These are phyloP conservation scores for Aspidiotus rigidus DNA, from an alignment of 2,888 invertebrate genomes.

Conservation along the genomic window DNA sequence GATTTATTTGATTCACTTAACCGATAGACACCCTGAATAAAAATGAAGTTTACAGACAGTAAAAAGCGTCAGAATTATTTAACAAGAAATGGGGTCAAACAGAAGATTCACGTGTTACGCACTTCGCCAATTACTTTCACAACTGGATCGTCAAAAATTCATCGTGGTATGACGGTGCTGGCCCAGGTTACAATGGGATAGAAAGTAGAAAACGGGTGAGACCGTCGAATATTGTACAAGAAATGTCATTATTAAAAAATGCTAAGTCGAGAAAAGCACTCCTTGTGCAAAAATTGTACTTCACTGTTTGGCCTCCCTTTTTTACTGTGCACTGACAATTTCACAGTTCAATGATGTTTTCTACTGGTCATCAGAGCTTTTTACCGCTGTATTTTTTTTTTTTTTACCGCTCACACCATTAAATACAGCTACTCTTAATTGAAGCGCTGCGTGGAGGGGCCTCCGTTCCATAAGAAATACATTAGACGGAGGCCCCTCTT, in stretches of 20 bases:
- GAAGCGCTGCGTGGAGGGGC: too few species aligned
- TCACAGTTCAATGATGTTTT: background rate
- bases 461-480: too few species aligned
- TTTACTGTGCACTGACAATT: background rate
- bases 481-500: too few species aligned
- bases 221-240: background rate
- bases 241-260: too few species aligned
- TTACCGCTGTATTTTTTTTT: conserved; percentile 1
- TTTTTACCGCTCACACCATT: background rate
- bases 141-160: background rate
- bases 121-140: conserved; percentile 17
- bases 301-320: background rate
- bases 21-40: too few species aligned
- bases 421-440: background rate
- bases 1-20: too few species aligned
- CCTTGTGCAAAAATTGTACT: too few species aligned
- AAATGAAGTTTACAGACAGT: too few species aligned
- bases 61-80: conserved; percentile 16
- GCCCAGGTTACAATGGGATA: conserved; percentile 10
- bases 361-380: background rate
- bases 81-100: conserved; percentile 6
- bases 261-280: too few species aligned
- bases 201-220: conserved; percentile 5
- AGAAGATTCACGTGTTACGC: background rate
- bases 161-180: conserved; percentile 16